Evolutionary conservation across 2,888 invertebrate species (phyloP), one percentile per base, ranked within the genome.

Genomic region (Drosophila yooni): DNA sequence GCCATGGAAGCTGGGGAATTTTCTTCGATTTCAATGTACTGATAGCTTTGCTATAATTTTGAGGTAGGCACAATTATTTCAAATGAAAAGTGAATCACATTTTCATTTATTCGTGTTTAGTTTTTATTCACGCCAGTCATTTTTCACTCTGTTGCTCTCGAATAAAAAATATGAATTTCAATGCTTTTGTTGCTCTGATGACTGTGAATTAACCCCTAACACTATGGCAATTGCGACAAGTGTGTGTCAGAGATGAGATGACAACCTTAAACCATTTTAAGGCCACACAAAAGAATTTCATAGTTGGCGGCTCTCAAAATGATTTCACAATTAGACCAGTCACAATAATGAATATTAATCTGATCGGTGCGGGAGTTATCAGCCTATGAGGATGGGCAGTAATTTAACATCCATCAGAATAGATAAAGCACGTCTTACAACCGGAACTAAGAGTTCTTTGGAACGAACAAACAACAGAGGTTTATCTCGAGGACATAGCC

Each of bases 371-470:
- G 53, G 18, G 31, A n/a, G 27, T 8, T 64, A 8, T 1, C 53
- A 4, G 25, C 1, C 36, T 46, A 34, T 51, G 34, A 62, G 40
- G 25, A 2, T 57, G 66, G 74, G 48, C 33, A 33, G 33, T 43
- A 59, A 66, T 58, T 61, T 73, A 68, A 25, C 18, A n/a, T 5
- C 27, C 29, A 50, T 76, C 50, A 70, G 60, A 56, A 50, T 46
- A 60, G 31, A 25, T 15, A n/a, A 15, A 10, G 33, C 53, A 53
- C 52, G 8, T 15, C 15, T 33, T 6, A 38, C 27, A 65, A 25
- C 27, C 63, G 65, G 33, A 65, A 61, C 38, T 38, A 6, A 5
- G 1, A 53, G 31, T 15, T 3, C 15, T 52, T 11, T 34, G 21
- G 15, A 34, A 8, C 21, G 34, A 40, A 1, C 13, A 18, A 40